Conservation (phyloP, 2,797 vertebrate genomes). For the Eremophila alpestris region DNA sequence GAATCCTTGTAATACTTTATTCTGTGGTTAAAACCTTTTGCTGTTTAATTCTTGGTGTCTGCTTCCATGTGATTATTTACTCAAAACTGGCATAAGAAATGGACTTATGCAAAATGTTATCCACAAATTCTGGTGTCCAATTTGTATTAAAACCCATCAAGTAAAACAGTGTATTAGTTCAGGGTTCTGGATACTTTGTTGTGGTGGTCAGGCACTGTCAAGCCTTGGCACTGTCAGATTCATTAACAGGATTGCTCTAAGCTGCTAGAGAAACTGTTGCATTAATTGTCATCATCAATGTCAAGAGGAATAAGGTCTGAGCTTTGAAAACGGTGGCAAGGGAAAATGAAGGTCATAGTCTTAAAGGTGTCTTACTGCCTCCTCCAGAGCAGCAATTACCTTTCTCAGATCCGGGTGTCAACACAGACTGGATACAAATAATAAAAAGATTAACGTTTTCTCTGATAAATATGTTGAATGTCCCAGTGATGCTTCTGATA, state of each 20-base stretch:
- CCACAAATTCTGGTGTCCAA: background rate
- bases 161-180: background rate
- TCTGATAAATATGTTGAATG: background rate
- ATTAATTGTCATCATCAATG: background rate
- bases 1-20: background rate
- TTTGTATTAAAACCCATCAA: background rate
- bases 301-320: background rate
- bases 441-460: background rate
- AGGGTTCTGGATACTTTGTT: background rate
- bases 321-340: background rate
- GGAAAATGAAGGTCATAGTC: background rate
- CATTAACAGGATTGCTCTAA: slow-evolving; percentile 2
- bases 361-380: background rate
- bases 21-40: background rate
- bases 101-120: background rate
- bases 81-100: background rate
- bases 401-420: background rate
- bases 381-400: background rate
- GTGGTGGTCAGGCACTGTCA: background rate
- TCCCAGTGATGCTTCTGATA: background rate
- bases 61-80: slow-evolving; percentile 2
- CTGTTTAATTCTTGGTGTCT: background rate
- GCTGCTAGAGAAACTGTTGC: background rate
- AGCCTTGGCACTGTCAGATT: background rate
- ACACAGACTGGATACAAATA: background rate